Base-by-base conservation (phyloP, 2,888 invertebrate genomes). In the Synergus gifuensis region DNA sequence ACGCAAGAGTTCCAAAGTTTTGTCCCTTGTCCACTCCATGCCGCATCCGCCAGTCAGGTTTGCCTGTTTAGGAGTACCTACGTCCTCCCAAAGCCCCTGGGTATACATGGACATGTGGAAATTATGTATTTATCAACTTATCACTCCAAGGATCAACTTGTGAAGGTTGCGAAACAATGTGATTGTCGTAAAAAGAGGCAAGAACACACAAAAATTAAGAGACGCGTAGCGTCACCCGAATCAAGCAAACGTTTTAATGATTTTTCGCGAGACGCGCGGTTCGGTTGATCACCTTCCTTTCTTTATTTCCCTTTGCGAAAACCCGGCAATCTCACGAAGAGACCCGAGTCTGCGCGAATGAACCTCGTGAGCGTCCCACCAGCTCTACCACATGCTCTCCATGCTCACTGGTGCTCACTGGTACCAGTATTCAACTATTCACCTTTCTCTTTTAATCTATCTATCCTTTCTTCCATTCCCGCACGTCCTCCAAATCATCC, bases 21-120 rank as follows among this genome's bases (percentile, higher is more conserved):
- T 89, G 67, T 89, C 89, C 42, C 88, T 85, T 16, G 89, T 89
- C 89, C 89, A 89, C 73, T 89, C 89, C 89, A 89, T 88, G 54
- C 18, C 42, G 44, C 44, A 67, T 7, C 44, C 44, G 14, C 36
- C 73, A 40, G 80, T 11, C 9, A 54, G 54, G 49, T 54, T 73
- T 54, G 28, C 73, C 1, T 73, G 49, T 36, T 54, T 60, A 4
- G 36, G 18, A 36, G 63, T 28, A 66, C 44, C 22, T 22, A 36
- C 49, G 58, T 77, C 80, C 78, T 85, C 83, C 83, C 83, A 87
- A 36, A 83, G 79, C 36, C 84, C 84, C 73, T 82, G 79, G 28
- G 78, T 84, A 77, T 80, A 82, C 86, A 86, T 87, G 81, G 79
- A 84, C 78, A 67, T 44, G 76, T 73, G 77, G 58, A 62, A 79